phyloP scores from a whole-genome alignment of 2,888 invertebrate genomes.

The Nomada lathburiana region DNA sequence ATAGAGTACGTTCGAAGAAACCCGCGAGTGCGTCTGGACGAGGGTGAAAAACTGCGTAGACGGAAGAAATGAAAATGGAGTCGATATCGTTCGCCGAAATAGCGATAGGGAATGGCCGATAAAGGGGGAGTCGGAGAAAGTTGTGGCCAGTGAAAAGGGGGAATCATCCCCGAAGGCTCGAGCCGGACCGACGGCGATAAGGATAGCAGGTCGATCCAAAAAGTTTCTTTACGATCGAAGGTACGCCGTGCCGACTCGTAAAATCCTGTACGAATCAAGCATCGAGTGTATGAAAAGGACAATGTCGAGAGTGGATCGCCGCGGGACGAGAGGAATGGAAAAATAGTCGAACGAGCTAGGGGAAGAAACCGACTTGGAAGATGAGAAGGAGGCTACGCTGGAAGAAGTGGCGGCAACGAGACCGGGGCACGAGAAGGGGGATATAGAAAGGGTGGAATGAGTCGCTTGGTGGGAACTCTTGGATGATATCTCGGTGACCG shows the following conservation, averaged over 20 bases:
- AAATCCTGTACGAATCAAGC: slow-evolving; percentile 65
- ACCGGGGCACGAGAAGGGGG: no score
- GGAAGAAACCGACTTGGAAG: background rate
- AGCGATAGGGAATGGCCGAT: slow-evolving; percentile 14
- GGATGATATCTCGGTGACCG: slow-evolving; percentile 38
- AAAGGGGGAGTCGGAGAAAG: slow-evolving; percentile 27
- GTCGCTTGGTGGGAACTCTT: slow-evolving; percentile 49
- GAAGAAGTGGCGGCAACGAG: background rate
- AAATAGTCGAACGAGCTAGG: background rate
- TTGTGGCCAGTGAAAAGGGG: slow-evolving; percentile 38
- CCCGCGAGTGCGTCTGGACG: background rate
- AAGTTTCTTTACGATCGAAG: slow-evolving; percentile 66
- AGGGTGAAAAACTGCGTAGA: background rate
- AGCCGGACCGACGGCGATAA: slow-evolving; percentile 41
- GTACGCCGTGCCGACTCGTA: slow-evolving; percentile 64
- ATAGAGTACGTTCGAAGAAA: slow-evolving; percentile 29
- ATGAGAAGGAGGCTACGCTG: background rate
- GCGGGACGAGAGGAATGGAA: slow-evolving; percentile 36
- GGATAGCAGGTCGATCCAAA: slow-evolving; percentile 53
- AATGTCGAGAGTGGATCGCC: slow-evolving; percentile 45
- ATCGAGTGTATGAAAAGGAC: slow-evolving; percentile 52
- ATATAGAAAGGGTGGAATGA: slow-evolving; percentile 14
- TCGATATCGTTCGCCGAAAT: slow-evolving; percentile 50
- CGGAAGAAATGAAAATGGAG: background rate
- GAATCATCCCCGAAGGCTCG: slow-evolving; percentile 12